A percentile compares a stretch with the other conserved stretches of the same genome.
phyloP scores from a whole-genome alignment of 2,113 vertebrate species.

The Elachura formosa region DNA sequence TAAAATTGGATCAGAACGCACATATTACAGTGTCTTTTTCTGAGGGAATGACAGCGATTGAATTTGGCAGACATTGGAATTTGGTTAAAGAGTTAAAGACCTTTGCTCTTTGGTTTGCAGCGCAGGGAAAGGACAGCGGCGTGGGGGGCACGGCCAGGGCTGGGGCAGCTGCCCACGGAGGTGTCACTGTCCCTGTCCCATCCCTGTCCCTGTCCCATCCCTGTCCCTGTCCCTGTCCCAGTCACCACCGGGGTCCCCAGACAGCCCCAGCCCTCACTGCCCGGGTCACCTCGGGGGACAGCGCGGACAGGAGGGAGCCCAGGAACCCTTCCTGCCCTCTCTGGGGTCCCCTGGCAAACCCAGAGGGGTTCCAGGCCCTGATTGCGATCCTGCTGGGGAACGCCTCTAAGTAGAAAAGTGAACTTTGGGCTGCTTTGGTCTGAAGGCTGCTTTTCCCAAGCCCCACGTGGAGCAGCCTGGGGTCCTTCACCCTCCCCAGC shows the following conservation, averaged over 20 bases:
- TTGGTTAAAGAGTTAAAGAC: constrained; percentile 99
- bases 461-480: background rate
- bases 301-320: background rate
- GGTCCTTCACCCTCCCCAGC: background rate
- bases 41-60: constrained; percentile 93
- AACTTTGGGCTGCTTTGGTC: background rate
- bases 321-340: background rate
- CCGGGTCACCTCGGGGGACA: background rate
- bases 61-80: constrained; percentile 97
- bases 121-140: constrained; percentile 65
- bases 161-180: background rate
- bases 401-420: background rate
- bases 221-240: too few species aligned
- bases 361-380: background rate
- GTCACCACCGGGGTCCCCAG: too few species aligned
- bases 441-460: too few species aligned
- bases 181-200: background rate
- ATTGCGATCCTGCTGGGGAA: background rate
- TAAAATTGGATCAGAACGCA: constrained; percentile 98
- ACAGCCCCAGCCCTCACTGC: too few species aligned
- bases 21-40: constrained; percentile 90
- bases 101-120: constrained; percentile 87
- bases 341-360: background rate
- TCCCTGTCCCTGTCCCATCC: too few species aligned
- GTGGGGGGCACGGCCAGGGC: background rate